phyloP scores from a whole-genome alignment of 2,113 vertebrate species.

The Caloenas nicobarica region DNA sequence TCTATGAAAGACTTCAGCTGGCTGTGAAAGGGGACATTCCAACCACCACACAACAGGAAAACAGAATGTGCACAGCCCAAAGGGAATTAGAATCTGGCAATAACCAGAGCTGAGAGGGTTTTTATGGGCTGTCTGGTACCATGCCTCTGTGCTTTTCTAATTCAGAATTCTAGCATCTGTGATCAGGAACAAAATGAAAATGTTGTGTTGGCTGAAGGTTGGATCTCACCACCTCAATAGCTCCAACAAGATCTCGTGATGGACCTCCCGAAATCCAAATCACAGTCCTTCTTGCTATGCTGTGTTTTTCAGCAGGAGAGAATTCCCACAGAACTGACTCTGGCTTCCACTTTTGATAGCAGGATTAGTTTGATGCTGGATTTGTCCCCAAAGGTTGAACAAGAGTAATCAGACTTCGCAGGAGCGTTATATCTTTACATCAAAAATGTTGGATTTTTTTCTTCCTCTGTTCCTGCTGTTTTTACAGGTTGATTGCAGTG shows the following conservation, averaged over 20 bases:
- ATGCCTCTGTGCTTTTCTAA: not conserved
- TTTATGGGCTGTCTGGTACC: not conserved
- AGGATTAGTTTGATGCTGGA: not conserved
- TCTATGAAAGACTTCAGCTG: not conserved
- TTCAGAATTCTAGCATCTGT: not conserved
- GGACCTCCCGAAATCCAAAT: not conserved
- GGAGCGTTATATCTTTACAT: not conserved
- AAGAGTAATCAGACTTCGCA: not conserved
- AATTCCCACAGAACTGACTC: not conserved
- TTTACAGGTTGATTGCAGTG: constrained; percentile 12
- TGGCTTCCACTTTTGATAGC: not conserved
- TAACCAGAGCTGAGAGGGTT: not conserved
- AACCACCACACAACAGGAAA: not conserved
- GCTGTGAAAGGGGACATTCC: not conserved
- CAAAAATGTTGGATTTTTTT: accelerated
- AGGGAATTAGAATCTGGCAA: not conserved
- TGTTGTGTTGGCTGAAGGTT: not conserved
- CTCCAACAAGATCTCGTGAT: not conserved
- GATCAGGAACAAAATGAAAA: not conserved
- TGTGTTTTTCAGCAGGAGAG: not conserved
- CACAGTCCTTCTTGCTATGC: not conserved
- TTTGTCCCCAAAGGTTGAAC: not conserved
- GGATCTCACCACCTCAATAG: not conserved
- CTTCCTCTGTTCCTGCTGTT: not conserved
- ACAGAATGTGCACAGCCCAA: not conserved